phyloP scores from a whole-genome alignment of 1,140 invertebrate species.

The Bombus waltoni region DNA sequence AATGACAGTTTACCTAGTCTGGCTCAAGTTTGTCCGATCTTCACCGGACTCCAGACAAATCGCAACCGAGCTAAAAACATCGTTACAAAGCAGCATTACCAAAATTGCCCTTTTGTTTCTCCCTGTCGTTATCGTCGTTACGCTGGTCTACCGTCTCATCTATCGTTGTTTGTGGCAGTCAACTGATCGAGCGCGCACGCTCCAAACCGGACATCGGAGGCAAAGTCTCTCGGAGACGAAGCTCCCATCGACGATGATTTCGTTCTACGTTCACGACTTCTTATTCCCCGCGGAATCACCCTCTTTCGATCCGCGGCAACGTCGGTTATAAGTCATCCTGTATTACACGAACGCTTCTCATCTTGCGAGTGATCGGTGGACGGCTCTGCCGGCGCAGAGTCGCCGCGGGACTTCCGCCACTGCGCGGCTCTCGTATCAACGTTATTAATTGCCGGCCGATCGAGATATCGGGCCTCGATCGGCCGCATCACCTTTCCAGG shows the following conservation, averaged over 20 bases:
- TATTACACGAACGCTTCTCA: neutral
- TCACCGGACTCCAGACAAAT: no score
- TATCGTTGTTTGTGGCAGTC: no score
- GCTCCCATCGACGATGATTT: neutral
- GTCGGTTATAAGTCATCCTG: neutral
- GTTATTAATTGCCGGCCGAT: constrained; percentile 61
- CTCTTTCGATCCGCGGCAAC: neutral
- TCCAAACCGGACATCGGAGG: no score
- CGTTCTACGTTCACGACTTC: neutral
- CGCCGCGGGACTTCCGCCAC: constrained; percentile 14
- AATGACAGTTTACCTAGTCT: no score
- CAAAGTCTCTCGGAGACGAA: neutral
- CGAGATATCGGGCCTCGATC: constrained; percentile 41
- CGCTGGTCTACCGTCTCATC: no score
- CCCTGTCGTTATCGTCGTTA: no score
- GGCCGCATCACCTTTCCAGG: constrained; percentile 57
- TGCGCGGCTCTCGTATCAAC: constrained; percentile 37
- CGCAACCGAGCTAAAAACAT: no score
- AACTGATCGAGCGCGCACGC: no score
- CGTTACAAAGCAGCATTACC: no score
- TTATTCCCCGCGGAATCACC: neutral
- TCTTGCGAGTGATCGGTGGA: neutral
- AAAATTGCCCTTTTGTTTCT: no score
- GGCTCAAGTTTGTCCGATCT: no score
- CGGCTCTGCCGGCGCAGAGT: neutral